Percentiles rank a stretch among this genome's conserved stretches.
phyloP scores from a whole-genome alignment of 2,888 invertebrate genomes.

The Chrysolina americana region DNA sequence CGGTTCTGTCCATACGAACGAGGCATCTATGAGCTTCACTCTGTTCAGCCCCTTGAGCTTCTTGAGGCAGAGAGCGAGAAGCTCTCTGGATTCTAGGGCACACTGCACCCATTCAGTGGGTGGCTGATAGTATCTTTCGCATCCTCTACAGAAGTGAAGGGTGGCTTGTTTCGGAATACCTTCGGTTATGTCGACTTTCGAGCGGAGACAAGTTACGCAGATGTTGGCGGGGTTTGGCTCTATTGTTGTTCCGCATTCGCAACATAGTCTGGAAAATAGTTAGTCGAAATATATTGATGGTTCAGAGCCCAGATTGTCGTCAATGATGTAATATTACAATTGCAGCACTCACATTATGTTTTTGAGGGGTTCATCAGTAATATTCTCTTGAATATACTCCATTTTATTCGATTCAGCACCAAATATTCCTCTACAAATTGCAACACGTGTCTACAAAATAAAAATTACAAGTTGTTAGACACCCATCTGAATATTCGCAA shows the following conservation, averaged over 20 bases:
- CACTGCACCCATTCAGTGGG: constrained; percentile 90
- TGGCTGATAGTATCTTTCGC: constrained; percentile 95
- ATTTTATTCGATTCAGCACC: constrained; percentile 5
- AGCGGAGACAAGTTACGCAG: constrained; percentile 95
- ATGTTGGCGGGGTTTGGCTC: constrained; percentile 97
- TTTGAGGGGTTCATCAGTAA: constrained; percentile 2
- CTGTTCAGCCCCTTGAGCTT: constrained; percentile 90
- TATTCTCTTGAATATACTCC: constrained; percentile 32
- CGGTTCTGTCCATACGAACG: constrained; percentile 99
- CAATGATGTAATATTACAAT: neutral
- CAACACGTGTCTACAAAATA: neutral
- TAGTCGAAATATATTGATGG: no score
- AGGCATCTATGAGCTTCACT: constrained; percentile 94
- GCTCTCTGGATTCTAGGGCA: constrained; percentile 90
- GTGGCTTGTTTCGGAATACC: constrained; percentile 95
- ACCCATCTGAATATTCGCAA: neutral
- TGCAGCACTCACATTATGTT: constrained; percentile 29
- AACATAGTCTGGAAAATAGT: constrained; percentile 83
- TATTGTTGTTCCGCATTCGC: constrained; percentile 93
- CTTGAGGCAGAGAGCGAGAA: constrained; percentile 92
- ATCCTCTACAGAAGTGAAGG: constrained; percentile 91
- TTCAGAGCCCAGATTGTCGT: neutral
- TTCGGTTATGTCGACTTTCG: constrained; percentile 95
- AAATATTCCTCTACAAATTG: neutral
- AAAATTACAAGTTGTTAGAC: neutral